Percentiles rank a stretch among this genome's conserved stretches.
These are phyloP conservation scores for Cheilosia vulpina DNA, from an alignment of 2,888 invertebrate genomes.

Conservation along the genomic window DNA sequence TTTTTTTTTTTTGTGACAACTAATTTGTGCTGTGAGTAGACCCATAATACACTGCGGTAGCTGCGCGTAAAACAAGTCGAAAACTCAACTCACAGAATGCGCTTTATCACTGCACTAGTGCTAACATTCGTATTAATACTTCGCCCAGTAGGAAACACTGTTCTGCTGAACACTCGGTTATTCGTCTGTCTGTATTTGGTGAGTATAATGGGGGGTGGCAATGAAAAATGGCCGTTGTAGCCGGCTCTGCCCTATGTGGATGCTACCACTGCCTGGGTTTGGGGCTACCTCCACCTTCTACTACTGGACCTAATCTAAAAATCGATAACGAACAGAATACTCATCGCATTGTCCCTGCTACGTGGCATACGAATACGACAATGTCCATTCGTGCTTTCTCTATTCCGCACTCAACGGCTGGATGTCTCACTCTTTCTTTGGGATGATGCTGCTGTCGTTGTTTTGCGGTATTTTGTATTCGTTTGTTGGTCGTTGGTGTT, in stretches of 20 bases:
- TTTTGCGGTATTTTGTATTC: slow-evolving; percentile 64
- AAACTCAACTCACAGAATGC: no score
- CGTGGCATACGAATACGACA: slow-evolving; percentile 21
- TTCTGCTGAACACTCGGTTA: slow-evolving; percentile 17
- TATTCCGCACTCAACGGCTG: background rate
- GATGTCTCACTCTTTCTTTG: slow-evolving; percentile 4
- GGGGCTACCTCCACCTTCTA: slow-evolving; percentile 26
- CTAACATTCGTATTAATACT: background rate
- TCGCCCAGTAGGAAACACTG: slow-evolving; percentile 45
- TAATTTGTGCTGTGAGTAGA: no score
- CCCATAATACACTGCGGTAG: no score
- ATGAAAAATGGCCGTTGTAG: slow-evolving; percentile 61
- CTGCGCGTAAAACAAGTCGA: no score
- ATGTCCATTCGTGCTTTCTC: slow-evolving; percentile 25
- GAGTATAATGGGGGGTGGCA: slow-evolving; percentile 53
- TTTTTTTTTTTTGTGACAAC: no score
- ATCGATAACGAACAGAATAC: slow-evolving; percentile 73
- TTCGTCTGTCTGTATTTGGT: slow-evolving; percentile 52
- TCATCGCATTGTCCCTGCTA: slow-evolving; percentile 55
- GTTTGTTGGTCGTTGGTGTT: slow-evolving; percentile 68
- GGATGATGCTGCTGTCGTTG: slow-evolving; percentile 16
- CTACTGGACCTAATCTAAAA: slow-evolving; percentile 71
- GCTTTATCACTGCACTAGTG: no score
- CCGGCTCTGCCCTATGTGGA: slow-evolving; percentile 13
- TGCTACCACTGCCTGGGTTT: background rate